A percentile compares a stretch with the other conserved stretches of the same genome.
phyloP scores from a whole-genome alignment of 2,797 vertebrate genomes.

The Hippopotamyrus pictus region DNA sequence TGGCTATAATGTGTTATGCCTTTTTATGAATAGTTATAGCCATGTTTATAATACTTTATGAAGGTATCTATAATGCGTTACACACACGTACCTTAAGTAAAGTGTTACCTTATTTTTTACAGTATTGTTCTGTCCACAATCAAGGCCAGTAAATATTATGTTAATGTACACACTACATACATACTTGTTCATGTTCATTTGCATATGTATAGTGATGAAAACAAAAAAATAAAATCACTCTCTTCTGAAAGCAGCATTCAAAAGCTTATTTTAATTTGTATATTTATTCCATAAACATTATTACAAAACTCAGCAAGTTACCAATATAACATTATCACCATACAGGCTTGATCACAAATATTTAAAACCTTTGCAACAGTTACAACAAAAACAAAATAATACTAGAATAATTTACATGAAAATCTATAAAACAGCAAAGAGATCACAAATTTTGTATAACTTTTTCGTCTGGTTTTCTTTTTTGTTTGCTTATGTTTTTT shows the following conservation, averaged over 20 bases:
- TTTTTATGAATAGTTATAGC: no score
- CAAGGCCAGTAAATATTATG: neutral
- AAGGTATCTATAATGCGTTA: no score
- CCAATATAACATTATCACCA: slow-evolving; percentile 99
- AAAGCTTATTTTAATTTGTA: slow-evolving; percentile 97
- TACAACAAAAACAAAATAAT: slow-evolving; percentile 99
- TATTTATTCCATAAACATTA: slow-evolving; percentile 99
- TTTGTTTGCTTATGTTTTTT: slow-evolving; percentile 84
- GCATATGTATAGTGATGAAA: slow-evolving; percentile 16
- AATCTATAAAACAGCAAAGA: slow-evolving; percentile 99
- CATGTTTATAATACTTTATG: no score
- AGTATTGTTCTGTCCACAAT: neutral
- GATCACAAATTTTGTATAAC: slow-evolving; percentile 86
- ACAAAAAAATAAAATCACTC: slow-evolving; percentile 57
- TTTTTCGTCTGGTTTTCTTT: slow-evolving; percentile 66
- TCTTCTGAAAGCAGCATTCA: slow-evolving; percentile 91
- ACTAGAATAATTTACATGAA: slow-evolving; percentile 99
- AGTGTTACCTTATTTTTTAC: no score
- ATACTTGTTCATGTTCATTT: neutral
- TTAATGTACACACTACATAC: neutral
- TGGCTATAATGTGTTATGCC: no score
- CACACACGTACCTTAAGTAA: no score
- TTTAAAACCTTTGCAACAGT: slow-evolving; percentile 99
- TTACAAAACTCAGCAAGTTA: slow-evolving; percentile 99
- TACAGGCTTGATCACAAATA: slow-evolving; percentile 99